phyloP scores from a whole-genome alignment of 2,797 vertebrate genomes.

The Fistularia commersonii region DNA sequence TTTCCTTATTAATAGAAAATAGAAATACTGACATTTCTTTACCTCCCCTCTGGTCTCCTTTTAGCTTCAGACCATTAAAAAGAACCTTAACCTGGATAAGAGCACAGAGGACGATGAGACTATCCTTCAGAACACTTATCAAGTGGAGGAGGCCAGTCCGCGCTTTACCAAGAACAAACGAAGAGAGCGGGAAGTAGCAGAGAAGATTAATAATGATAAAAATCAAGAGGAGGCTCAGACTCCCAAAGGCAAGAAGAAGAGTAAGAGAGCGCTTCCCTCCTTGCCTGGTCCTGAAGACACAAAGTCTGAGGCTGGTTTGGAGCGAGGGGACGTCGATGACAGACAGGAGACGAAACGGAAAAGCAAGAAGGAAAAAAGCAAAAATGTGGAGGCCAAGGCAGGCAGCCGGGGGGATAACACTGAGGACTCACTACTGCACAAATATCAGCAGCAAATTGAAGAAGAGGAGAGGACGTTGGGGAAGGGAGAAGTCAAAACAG shows the following conservation, averaged over 20 bases:
- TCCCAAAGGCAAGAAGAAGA: constrained; percentile 71
- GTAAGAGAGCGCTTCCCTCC: constrained; percentile 70
- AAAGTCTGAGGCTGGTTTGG: constrained; percentile 42
- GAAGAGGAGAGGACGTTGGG: constrained; percentile 79
- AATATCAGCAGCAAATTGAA: constrained; percentile 82
- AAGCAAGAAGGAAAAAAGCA: constrained; percentile 68
- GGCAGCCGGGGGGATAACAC: constrained; percentile 55
- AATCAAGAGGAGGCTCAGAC: constrained; percentile 64
- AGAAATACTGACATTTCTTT: not conserved
- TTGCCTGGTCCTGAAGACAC: constrained; percentile 52
- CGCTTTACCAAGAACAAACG: constrained; percentile 79
- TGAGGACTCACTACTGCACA: constrained; percentile 80
- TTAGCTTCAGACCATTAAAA: constrained; percentile 83
- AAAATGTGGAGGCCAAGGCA: constrained; percentile 44
- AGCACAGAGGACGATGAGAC: constrained; percentile 76
- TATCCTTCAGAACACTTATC: constrained; percentile 74
- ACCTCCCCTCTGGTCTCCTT: not conserved
- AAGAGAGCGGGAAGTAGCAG: constrained; percentile 66
- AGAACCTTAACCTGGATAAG: constrained; percentile 78
- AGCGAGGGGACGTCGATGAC: constrained; percentile 30
- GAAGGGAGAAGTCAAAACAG: constrained; percentile 73
- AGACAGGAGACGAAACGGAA: constrained; percentile 53
- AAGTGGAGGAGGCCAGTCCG: constrained; percentile 75
- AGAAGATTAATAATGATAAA: constrained; percentile 70
- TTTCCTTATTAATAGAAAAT: no score